These are phyloP conservation scores for Phymanthus crucifer DNA, from an alignment of 92 coral and sea anemone species.

Conservation along the genomic window DNA sequence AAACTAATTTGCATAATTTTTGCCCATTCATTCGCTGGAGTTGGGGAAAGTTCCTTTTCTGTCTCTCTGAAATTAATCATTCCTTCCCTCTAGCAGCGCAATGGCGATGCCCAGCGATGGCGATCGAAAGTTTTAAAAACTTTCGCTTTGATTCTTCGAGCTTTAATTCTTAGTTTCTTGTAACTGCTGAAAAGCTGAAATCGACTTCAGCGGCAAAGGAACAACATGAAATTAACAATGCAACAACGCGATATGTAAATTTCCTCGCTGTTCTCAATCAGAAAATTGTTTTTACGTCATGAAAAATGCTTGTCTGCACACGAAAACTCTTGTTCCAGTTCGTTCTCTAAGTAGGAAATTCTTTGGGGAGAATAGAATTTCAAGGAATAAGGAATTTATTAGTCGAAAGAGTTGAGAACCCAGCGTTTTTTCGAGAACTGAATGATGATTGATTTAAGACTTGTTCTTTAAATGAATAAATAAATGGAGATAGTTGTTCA, in stretches of 20 bases:
- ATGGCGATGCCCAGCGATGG: slow-evolving; percentile 14
- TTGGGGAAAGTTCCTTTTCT: slow-evolving; percentile 36
- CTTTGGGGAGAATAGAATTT: neutral
- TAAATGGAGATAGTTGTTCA: slow-evolving; percentile 39
- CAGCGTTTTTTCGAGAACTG: slow-evolving; percentile 7
- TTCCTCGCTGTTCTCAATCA: slow-evolving; percentile 20
- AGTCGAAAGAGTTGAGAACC: neutral
- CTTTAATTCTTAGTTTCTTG: slow-evolving; percentile 20
- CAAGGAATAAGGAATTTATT: neutral
- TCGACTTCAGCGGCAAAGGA: slow-evolving; percentile 27
- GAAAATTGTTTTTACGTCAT: slow-evolving; percentile 30
- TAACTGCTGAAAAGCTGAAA: slow-evolving; percentile 34
- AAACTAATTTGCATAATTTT: slow-evolving; percentile 52
- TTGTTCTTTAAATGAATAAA: slow-evolving; percentile 51
- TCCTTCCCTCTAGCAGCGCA: neutral
- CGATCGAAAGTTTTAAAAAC: slow-evolving; percentile 38
- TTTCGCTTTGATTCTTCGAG: slow-evolving; percentile 34
- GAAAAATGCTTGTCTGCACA: slow-evolving; percentile 37
- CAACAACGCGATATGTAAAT: slow-evolving; percentile 41
- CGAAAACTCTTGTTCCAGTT: slow-evolving; percentile 23
- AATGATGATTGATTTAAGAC: slow-evolving; percentile 41
- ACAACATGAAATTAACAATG: slow-evolving; percentile 50
- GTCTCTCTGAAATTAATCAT: slow-evolving; percentile 28
- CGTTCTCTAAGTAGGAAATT: slow-evolving; percentile 16
- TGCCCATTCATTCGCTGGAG: slow-evolving; percentile 80